These are phyloP conservation scores for Oceanodroma tethys DNA, from an alignment of 2,113 vertebrate species.

Conservation along the genomic window DNA sequence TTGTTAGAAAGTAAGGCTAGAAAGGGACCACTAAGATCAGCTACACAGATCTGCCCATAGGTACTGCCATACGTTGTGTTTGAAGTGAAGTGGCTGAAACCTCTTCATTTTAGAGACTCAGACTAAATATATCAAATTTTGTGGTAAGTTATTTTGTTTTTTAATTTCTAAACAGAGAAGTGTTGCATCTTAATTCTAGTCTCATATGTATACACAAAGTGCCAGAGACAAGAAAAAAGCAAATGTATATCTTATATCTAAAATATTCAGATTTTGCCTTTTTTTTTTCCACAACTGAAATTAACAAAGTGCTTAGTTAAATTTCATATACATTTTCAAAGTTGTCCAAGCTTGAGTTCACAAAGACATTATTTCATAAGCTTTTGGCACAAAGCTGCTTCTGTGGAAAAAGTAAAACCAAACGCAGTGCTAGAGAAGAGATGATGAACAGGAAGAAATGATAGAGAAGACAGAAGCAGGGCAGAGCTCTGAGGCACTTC, in stretches of 20 bases:
- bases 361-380: background rate
- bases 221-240: background rate
- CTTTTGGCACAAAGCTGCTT: background rate
- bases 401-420: background rate
- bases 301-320: background rate
- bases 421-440: background rate
- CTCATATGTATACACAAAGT: background rate
- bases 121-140: background rate
- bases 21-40: background rate
- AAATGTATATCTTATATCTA: background rate
- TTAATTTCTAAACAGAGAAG: background rate
- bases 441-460: background rate
- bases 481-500: conserved; percentile 24
- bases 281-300: background rate
- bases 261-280: background rate
- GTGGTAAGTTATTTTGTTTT: background rate
- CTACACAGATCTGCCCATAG: background rate
- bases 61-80: background rate
- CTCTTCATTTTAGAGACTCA: background rate
- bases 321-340: background rate
- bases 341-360: background rate
- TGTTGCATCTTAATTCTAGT: background rate
- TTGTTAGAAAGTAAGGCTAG: background rate
- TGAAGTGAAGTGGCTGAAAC: background rate
- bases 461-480: conserved; percentile 23